These are phyloP conservation scores for Acrocephalus scirpaceus DNA, from an alignment of 2,797 vertebrate species.

Conservation along the genomic window DNA sequence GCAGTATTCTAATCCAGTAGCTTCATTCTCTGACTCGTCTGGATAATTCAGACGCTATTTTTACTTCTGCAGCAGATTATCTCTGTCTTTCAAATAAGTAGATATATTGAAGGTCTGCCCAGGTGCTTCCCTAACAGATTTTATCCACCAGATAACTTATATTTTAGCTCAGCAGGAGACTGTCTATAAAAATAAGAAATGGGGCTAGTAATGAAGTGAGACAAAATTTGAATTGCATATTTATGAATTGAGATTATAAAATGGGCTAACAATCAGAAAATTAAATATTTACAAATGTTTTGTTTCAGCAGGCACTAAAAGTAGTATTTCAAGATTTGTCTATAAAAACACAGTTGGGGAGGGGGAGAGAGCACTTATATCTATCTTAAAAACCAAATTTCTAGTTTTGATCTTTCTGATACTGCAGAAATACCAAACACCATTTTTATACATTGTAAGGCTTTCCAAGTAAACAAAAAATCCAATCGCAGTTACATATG, in stretches of 20 bases:
- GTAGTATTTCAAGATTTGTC: neutral
- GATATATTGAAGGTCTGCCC: neutral
- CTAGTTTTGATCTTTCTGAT: neutral
- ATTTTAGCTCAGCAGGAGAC: neutral
- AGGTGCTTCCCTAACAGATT: neutral
- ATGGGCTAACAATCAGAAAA: neutral
- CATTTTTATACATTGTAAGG: neutral
- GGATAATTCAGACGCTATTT: slow-evolving; percentile 40
- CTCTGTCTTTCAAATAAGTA: neutral
- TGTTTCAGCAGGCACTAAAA: neutral
- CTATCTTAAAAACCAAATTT: neutral
- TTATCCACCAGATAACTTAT: neutral
- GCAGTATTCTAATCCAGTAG: neutral
- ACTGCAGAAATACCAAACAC: neutral
- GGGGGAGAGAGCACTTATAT: neutral
- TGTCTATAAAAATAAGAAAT: neutral
- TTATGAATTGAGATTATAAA: neutral
- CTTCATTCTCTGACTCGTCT: neutral
- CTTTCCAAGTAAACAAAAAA: neutral
- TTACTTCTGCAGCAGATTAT: slow-evolving; percentile 40
- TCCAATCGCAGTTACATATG: neutral
- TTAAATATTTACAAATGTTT: neutral
- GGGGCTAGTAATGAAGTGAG: neutral
- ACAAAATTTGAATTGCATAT: slow-evolving; percentile 6
- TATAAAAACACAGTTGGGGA: neutral